These are phyloP conservation scores for Anaspis maculata DNA, from an alignment of 2,888 invertebrate species.

Conservation along the genomic window DNA sequence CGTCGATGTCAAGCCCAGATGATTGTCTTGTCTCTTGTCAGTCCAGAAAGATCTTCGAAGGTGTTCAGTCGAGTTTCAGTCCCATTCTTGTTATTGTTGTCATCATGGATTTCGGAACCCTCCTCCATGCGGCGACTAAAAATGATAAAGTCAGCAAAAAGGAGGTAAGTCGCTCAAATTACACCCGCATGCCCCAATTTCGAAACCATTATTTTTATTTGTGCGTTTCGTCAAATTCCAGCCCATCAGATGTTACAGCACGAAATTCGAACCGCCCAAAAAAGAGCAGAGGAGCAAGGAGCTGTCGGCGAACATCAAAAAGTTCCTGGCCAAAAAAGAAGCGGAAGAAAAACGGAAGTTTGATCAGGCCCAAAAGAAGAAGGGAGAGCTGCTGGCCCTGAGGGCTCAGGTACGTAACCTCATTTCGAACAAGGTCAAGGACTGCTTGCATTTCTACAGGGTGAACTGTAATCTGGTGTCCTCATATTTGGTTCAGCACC, in stretches of 20 bases:
- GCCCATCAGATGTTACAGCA: slow-evolving; percentile 59
- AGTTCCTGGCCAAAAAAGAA: slow-evolving; percentile 74
- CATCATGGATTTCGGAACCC: slow-evolving; percentile 55
- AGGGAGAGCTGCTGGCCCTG: slow-evolving; percentile 55
- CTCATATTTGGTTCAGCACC: no score
- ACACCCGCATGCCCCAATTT: not conserved
- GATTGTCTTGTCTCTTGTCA: no score
- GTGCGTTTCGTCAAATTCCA: slow-evolving; percentile 22
- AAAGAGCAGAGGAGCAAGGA: slow-evolving; percentile 61
- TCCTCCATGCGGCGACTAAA: slow-evolving; percentile 54
- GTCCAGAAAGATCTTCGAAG: no score
- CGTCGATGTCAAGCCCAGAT: no score
- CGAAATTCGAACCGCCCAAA: slow-evolving; percentile 74
- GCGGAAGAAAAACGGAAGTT: slow-evolving; percentile 65
- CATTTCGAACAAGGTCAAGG: no score
- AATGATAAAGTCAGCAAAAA: slow-evolving; percentile 42
- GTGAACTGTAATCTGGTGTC: no score
- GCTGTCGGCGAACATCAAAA: slow-evolving; percentile 72
- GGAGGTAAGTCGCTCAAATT: slow-evolving; percentile 27
- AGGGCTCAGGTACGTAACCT: no score
- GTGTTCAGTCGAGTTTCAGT: no score
- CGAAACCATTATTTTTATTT: slow-evolving; percentile 1
- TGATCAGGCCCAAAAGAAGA: slow-evolving; percentile 54
- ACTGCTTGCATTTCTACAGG: no score
- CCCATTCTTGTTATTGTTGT: no score